Base-by-base conservation (phyloP, 2,888 invertebrate genomes). In the Aleiodes alternator region DNA sequence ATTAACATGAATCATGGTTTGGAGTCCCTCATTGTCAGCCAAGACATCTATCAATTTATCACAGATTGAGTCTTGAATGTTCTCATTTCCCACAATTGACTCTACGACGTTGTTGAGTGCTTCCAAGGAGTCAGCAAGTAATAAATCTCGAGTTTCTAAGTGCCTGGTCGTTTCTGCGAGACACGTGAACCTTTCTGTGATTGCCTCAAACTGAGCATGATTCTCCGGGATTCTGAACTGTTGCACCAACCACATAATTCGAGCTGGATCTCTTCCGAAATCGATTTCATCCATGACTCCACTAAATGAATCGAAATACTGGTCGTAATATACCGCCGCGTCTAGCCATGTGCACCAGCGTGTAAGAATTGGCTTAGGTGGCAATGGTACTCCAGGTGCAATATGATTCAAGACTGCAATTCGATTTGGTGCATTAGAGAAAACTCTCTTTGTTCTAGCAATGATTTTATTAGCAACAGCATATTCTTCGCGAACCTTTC, bases 331-430 rank as follows among this genome's bases (percentile, higher is more conserved):
- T 9, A 23, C 23, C 6, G 16, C 14, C 29, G 57, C 57, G 11
- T 57, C 29, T 11, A 57, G n/a, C 57, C 57, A 57, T 57, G 57
- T 57, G 11, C 57, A 23, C 57, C 57, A 57, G 1, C 57, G 57
- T 29, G 23, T 57, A 29, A 23, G 23, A 57, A 57, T 57, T 16
- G 57, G 57, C 29, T n/a, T 29, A 57, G 57, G 57, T 29, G 57
- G 57, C 23, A 57, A 16, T 16, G 57, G 57, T 57, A 57, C 29
- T 9, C 23, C 29, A 1, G 23, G 11, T 23, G 23, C 23, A n/a
- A 57, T 57, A 29, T 12, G 23, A 29, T 57, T 57, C 23, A 57
- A 57, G 29, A 57, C 11, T 57, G 11, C 29, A 16, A 57, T 11
- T 1, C 57, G 57, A 57, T 57, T 57, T 16, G 16, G 23, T 29